A percentile compares a stretch with the other conserved stretches of the same genome.
Conservation (phyloP, 53 echinoderm and acorn worm species). For the Henricia sp. region DNA sequence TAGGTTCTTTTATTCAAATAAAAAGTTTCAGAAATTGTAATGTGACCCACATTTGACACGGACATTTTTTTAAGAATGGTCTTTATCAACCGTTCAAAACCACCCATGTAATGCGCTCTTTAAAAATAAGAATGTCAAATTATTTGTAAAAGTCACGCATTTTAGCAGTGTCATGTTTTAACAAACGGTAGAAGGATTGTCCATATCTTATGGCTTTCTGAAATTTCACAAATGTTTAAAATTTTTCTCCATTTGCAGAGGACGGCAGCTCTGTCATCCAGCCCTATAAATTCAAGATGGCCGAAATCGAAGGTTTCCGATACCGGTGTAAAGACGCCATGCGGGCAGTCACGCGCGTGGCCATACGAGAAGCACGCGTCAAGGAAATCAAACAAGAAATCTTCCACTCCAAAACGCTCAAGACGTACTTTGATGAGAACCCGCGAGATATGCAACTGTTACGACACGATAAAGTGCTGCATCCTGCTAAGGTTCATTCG, state of each 20-base stretch:
- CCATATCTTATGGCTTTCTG: no score
- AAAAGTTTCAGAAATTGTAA: no score
- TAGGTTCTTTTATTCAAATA: no score
- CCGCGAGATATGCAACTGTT: constrained; percentile 94
- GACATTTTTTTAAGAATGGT: no score
- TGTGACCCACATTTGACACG: no score
- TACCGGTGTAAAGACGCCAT: constrained; percentile 95
- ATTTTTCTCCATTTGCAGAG: constrained; percentile 62
- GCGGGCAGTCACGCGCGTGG: constrained; percentile 91
- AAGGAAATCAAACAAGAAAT: constrained; percentile 93
- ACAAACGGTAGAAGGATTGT: no score
- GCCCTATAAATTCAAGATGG: constrained; percentile 95
- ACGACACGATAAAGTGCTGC: constrained; percentile 93
- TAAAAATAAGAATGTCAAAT: no score
- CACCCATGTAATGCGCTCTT: no score
- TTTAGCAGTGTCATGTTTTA: no score
- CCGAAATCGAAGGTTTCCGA: constrained; percentile 95
- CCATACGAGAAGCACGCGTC: constrained; percentile 88
- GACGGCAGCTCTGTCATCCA: constrained; percentile 72
- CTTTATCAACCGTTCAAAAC: no score
- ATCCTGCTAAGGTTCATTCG: constrained; percentile 92
- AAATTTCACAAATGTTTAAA: no score
- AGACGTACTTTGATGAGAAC: constrained; percentile 97
- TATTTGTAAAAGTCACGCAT: no score
- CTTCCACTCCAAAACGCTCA: constrained; percentile 92